phyloP scores from a whole-genome alignment of 2,113 vertebrate species.

The Reinhardtius hippoglossoides region DNA sequence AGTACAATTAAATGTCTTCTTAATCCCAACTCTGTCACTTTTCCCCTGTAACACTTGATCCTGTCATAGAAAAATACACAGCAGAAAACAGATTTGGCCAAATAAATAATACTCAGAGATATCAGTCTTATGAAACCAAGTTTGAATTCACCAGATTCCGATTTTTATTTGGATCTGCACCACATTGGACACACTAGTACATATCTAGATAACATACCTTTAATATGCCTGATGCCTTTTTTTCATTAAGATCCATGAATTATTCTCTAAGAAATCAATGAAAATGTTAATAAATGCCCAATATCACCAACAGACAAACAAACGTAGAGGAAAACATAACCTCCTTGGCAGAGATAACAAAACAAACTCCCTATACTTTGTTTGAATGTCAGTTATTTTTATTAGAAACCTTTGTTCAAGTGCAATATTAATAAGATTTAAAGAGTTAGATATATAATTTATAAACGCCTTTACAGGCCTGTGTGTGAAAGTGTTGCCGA shows the following conservation, averaged over 20 bases:
- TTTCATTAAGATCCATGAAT: no score
- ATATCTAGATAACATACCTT: no score
- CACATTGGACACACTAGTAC: no score
- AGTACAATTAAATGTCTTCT: conserved; percentile 20
- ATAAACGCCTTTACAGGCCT: background rate
- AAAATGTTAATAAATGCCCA: no score
- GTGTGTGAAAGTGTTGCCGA: conserved; percentile 10
- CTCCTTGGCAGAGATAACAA: background rate
- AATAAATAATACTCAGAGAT: no score
- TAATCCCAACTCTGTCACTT: conserved; percentile 18
- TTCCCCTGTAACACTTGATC: background rate
- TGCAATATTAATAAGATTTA: background rate
- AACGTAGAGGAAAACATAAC: background rate
- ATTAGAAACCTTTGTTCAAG: background rate
- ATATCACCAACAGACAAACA: no score
- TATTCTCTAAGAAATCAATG: no score
- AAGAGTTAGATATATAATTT: background rate
- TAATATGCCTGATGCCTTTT: no score
- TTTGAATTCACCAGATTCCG: no score
- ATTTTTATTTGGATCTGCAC: no score
- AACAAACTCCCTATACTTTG: background rate
- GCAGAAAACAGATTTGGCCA: background rate
- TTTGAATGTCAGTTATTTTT: background rate
- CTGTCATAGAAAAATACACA: conserved; percentile 5
- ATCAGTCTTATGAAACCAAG: no score